These are phyloP conservation scores for Rhinogobio ventralis DNA, from an alignment of 2,797 vertebrate genomes.

Conservation along the genomic window DNA sequence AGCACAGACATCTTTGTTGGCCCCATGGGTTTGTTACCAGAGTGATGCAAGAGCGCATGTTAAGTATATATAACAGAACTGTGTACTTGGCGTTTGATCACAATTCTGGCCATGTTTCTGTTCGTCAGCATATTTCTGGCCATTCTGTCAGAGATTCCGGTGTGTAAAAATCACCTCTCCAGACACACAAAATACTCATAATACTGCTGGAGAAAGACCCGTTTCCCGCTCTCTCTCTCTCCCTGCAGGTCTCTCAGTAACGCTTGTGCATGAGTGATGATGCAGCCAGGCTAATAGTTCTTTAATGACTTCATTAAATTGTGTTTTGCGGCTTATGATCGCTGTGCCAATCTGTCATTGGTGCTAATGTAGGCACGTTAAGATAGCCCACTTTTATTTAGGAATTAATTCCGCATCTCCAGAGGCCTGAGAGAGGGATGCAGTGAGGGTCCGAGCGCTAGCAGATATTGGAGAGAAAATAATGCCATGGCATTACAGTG, in stretches of 20 bases:
- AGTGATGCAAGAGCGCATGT: neutral
- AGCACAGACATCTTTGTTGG: neutral
- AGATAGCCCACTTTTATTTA: conserved; percentile 80
- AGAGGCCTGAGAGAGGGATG: conserved; percentile 53
- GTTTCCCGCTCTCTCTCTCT: conserved; percentile 5
- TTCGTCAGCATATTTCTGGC: neutral
- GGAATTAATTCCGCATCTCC: conserved; percentile 80
- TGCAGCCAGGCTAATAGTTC: conserved; percentile 82
- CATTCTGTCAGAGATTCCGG: neutral
- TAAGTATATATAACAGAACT: neutral
- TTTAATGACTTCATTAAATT: conserved; percentile 87
- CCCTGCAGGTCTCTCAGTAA: conserved; percentile 77
- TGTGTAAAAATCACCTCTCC: conserved; percentile 11
- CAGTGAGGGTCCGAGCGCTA: neutral
- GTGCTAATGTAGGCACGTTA: conserved; percentile 74
- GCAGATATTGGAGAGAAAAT: conserved; percentile 25
- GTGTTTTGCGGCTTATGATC: conserved; percentile 81
- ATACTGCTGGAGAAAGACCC: neutral
- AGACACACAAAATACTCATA: conserved; percentile 14
- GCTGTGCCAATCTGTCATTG: conserved; percentile 80
- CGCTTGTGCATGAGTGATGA: conserved; percentile 80
- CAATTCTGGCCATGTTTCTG: neutral
- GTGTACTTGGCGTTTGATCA: neutral
- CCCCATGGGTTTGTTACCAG: neutral
- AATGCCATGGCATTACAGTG: conserved; percentile 27